Conservation (phyloP, 2,888 invertebrate species). For the Liodrosophila aerea region DNA sequence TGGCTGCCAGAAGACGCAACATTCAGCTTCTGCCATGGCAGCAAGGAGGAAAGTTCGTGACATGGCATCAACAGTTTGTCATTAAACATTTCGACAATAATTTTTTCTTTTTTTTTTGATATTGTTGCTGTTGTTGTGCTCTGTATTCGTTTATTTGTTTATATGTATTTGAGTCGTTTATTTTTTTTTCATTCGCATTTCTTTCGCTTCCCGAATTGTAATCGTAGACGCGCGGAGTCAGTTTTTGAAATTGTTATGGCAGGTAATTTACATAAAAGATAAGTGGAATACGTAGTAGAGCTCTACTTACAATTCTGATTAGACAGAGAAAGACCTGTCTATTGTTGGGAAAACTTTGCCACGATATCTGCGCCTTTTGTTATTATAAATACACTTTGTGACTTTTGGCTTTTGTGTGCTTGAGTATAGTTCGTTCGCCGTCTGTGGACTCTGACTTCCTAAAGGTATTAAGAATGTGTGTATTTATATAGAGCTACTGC, state of each 20-base stretch:
- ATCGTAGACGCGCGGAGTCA: slow-evolving; percentile 40
- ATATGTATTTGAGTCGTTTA: slow-evolving; percentile 1
- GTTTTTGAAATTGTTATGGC: slow-evolving; percentile 66
- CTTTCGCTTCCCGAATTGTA: slow-evolving; percentile 63
- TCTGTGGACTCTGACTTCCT: slow-evolving; percentile 66
- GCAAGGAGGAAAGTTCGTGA: slow-evolving; percentile 77
- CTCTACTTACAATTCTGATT: slow-evolving; percentile 74
- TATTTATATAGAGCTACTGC: too few relatives aligned
- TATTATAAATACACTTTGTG: slow-evolving; percentile 61
- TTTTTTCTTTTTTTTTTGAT: slow-evolving; percentile 28
- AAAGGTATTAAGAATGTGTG: slow-evolving; percentile 79
- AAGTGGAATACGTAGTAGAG: slow-evolving; percentile 54
- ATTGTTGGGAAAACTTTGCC: slow-evolving; percentile 62
- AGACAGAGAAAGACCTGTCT: slow-evolving; percentile 65
- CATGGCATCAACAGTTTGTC: slow-evolving; percentile 82
- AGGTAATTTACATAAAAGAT: slow-evolving; percentile 75
- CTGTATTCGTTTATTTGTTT: slow-evolving; percentile 3
- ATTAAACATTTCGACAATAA: slow-evolving; percentile 82
- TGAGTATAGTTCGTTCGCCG: slow-evolving; percentile 31
- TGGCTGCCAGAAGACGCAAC: slow-evolving; percentile 36
- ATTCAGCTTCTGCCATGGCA: slow-evolving; percentile 9
- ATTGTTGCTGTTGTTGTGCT: neutral
- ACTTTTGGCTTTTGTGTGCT: slow-evolving; percentile 37
- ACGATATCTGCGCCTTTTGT: slow-evolving; percentile 61
- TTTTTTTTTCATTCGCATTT: slow-evolving; percentile 48